Percentiles rank a stretch among this genome's conserved stretches.
These are phyloP conservation scores for Ischnus inquisitorius DNA, from an alignment of 2,888 invertebrate species.

Conservation along the genomic window DNA sequence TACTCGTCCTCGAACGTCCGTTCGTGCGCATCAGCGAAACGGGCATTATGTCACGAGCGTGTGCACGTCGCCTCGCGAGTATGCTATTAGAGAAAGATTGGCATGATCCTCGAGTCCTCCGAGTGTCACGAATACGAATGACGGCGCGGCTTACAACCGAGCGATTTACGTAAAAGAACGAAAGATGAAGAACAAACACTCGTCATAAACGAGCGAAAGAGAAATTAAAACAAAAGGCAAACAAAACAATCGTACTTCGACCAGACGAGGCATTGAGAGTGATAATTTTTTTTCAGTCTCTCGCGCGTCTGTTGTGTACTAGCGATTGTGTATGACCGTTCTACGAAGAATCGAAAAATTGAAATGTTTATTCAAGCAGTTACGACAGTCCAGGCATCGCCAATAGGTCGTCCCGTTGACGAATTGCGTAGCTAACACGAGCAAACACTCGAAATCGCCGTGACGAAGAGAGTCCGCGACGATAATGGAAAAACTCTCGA, in stretches of 20 bases:
- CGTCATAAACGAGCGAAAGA: background rate
- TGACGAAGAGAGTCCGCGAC: background rate
- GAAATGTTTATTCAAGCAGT: conserved; percentile 59
- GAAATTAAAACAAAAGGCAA: background rate
- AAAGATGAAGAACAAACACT: background rate
- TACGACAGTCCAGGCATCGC: conserved; percentile 45
- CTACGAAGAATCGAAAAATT: conserved; percentile 10
- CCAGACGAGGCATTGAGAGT: background rate
- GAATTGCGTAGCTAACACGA: conserved; percentile 10
- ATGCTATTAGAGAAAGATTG: conserved; percentile 42
- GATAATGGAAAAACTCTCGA: conserved; percentile 32
- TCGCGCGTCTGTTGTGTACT: conserved; percentile 2
- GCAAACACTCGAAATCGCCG: conserved; percentile 24
- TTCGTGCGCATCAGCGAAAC: background rate
- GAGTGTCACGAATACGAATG: background rate
- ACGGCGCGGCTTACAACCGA: background rate
- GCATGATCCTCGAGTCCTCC: background rate
- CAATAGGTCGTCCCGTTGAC: background rate
- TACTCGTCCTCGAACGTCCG: too few species aligned
- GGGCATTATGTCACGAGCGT: background rate
- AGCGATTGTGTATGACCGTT: conserved; percentile 22
- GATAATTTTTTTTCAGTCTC: conserved; percentile 8
- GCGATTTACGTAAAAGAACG: background rate
- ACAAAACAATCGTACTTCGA: background rate
- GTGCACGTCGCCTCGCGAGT: background rate